phyloP scores from a whole-genome alignment of 2,797 vertebrate genomes.

The Buphagus erythrorhynchus region DNA sequence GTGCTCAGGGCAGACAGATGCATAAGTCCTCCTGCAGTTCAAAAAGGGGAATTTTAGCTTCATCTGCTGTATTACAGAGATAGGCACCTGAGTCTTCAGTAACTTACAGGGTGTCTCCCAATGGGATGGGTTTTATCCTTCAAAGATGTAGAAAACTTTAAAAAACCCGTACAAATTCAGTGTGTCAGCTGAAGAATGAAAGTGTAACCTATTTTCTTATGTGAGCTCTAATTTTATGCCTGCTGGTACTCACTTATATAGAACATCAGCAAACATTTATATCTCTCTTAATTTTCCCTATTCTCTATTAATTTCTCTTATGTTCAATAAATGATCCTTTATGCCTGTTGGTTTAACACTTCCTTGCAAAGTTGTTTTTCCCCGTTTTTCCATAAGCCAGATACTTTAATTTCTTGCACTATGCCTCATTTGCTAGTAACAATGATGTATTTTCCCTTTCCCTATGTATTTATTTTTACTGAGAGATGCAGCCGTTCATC shows the following conservation, averaged over 20 bases:
- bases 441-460: slow-evolving; percentile 62
- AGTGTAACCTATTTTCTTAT: not conserved
- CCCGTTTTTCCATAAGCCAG: not conserved
- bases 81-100: not conserved
- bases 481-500: slow-evolving; percentile 49
- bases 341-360: slow-evolving; percentile 23
- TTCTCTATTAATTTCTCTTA: slow-evolving; percentile 43
- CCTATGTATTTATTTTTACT: slow-evolving; percentile 56
- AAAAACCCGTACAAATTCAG: not conserved
- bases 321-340: not conserved
- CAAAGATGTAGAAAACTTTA: not conserved
- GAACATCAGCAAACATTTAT: slow-evolving; percentile 39
- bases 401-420: slow-evolving; percentile 59
- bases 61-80: rapidly evolving
- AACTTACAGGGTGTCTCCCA: rapidly evolving
- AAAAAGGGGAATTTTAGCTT: not conserved
- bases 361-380: slow-evolving; percentile 7
- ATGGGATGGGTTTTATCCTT: not conserved
- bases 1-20: not conserved
- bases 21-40: not conserved
- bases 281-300: slow-evolving; percentile 53
- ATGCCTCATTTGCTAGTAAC: slow-evolving; percentile 67
- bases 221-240: slow-evolving; percentile 39
- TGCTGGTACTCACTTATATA: slow-evolving; percentile 37
- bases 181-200: not conserved